A percentile compares a stretch with the other conserved stretches of the same genome.
Evolutionary conservation across 1,140 invertebrate genomes (phyloP).

Genomic region (Aleiodes sp.): DNA sequence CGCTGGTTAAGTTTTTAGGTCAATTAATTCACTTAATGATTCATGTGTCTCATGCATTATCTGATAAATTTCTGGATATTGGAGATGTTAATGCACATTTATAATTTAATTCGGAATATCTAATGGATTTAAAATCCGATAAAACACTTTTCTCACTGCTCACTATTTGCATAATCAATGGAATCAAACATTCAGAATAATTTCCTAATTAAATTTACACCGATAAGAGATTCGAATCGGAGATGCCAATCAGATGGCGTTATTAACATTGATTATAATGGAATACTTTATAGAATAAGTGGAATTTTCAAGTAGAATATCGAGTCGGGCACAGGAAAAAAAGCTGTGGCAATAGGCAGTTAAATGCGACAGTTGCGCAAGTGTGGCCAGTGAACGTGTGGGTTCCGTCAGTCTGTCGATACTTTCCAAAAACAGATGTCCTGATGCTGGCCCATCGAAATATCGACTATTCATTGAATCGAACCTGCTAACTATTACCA

Average conservation of each 20-base stretch:
- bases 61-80: neutral
- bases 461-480: neutral
- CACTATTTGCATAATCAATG: too few relatives aligned
- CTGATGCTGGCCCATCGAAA: neutral
- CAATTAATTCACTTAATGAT: neutral
- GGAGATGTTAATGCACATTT: neutral
- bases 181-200: too few relatives aligned
- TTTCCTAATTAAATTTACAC: neutral
- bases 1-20: neutral
- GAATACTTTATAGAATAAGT: neutral
- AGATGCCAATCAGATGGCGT: too few relatives aligned
- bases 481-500: neutral
- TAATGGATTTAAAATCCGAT: neutral
- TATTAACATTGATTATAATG: neutral
- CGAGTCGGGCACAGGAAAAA: neutral
- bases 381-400: neutral
- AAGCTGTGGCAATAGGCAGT: conserved; percentile 1
- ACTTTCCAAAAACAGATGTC: conserved; percentile 25
- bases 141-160: neutral
- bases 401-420: conserved; percentile 30
- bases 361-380: conserved; percentile 29
- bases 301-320: neutral
- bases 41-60: neutral
- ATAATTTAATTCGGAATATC: neutral
- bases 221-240: neutral